Base-by-base conservation (phyloP, 2,113 vertebrate genomes). In the Talpa occidentalis region DNA sequence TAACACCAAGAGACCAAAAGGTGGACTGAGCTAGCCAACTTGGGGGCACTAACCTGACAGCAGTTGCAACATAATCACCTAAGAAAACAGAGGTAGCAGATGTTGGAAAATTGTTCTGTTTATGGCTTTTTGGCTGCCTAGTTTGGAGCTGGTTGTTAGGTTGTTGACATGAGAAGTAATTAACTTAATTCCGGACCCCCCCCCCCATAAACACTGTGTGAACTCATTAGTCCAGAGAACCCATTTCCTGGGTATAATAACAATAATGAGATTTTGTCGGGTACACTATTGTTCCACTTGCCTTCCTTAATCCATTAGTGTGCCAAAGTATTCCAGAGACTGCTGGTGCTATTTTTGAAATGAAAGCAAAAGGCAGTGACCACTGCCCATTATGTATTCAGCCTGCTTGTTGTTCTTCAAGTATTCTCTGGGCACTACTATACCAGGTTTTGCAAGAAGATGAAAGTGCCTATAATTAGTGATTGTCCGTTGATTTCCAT, bases 191-290 rank as follows among this genome's bases (percentile, higher is more conserved):
- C 54, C 52, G 44, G 10, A 49, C 49, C 49, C 2, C 49, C 49
- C n/a, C 52, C 66, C 40, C 21, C 28, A 28, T 86, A 94, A 78
- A 82, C 22, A 73, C 54, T 42, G 37, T 21, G 15, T 37, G 64
- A 93, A 64, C 49, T 73, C 52, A 6, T 76, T 89, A 80, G 81
- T 44, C 35, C 24, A 88, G 26, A 76, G 24, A 81, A 47, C 56
- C 73, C 66, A 85, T 88, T 90, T 94, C 95, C 89, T 28, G 1
- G 72, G 52, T 67, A 66, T 14, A 60, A 70, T 64, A 17, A 62
- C 26, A 49, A 72, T 70, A 42, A 92, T 78, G 70, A 80, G 79
- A 90, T 69, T 85, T 80, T 77, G 56, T 24, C 19, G 1, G 5
- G 11, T 37, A 60, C 35, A 42, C 7, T 10, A 52, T 67, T 6